Percentiles rank a stretch among this genome's conserved stretches.
Evolutionary conservation across 2,888 invertebrate species (phyloP).

Genomic region (Mythimna lalbum): DNA sequence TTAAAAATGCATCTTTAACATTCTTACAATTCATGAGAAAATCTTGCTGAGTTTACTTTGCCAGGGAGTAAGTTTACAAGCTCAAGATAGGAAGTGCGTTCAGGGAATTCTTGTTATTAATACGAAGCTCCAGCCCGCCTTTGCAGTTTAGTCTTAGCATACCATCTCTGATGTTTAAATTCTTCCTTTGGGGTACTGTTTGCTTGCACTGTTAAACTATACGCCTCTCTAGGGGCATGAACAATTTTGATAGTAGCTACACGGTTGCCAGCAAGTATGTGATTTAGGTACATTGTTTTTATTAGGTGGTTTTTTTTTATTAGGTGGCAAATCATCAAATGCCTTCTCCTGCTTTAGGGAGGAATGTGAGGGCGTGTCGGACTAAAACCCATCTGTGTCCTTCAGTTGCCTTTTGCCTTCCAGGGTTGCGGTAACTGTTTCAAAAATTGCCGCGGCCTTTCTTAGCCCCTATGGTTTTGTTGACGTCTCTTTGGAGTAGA

Average conservation of each 20-base stretch:
- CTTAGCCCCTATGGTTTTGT: too few relatives aligned
- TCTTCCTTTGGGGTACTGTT: conserved; percentile 24
- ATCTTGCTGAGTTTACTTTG: background rate
- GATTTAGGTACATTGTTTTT: too few relatives aligned
- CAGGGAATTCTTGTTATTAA: conserved; percentile 24
- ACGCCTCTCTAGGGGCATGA: background rate
- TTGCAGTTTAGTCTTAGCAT: background rate
- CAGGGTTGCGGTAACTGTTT: too few relatives aligned
- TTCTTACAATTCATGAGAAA: background rate
- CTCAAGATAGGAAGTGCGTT: conserved; percentile 1
- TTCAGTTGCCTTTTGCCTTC: too few relatives aligned
- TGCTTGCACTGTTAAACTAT: conserved; percentile 12
- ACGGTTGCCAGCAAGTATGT: background rate
- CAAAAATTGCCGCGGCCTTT: too few relatives aligned
- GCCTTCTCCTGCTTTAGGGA: too few relatives aligned
- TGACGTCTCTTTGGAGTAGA: too few relatives aligned
- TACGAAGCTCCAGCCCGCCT: conserved; percentile 3
- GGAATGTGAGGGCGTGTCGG: too few relatives aligned
- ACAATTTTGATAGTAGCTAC: background rate
- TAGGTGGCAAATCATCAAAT: too few relatives aligned
- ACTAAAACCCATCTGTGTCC: too few relatives aligned
- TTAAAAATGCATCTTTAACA: background rate
- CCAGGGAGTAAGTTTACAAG: background rate
- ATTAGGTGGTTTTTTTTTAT: too few relatives aligned
- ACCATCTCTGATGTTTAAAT: background rate